Base-by-base conservation (phyloP, 2,797 vertebrate genomes). In the Nasua narica region DNA sequence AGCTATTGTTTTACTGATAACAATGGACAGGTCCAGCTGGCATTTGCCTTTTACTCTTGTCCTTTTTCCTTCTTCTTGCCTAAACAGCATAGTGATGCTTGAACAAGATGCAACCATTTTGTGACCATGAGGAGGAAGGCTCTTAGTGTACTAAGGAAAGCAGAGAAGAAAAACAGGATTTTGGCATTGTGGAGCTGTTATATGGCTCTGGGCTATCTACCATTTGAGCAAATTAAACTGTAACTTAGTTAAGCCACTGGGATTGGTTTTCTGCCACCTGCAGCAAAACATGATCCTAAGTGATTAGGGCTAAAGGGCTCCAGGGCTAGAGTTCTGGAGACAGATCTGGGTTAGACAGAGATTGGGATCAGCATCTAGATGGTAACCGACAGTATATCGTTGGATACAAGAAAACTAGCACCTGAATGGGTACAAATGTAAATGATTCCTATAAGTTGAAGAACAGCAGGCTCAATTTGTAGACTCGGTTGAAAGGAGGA, bases 321-420 rank as follows among this genome's bases (percentile, higher is more conserved):
- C 74, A 88, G 88, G 70, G 37, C 67, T 32, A 48, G 91, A 69
- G 54, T 85, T 76, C 84, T 85, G 21, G n/a, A 90, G 76, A 91
- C 70, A 91, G 87, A 95, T 95, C 87, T 97, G 77, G 84, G 70
- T 92, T 96, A 94, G 83, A 95, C 32, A 94, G n/a, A 67, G 58
- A 94, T 96, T 52, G 90, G 27, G 94, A 40, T 93, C 77, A 88
- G 65, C 43, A 72, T 69, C 46, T 43, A 50, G 70, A 69, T 27
- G 25, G 25, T 81, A 93, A 87, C 72, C 74, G 48, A 58, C 23
- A 93, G 58, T 21, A 2, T 14, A 37, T 35, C 72, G 29, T 14
- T 46, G 23, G 43, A 54, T 56, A 32, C 23, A 35, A 91, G 84
- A 87, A 83, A 95, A 81, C 1, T 29, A 91, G 43, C 78, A 58